Evolutionary conservation across 2,113 vertebrate species (phyloP).

Genomic region (Phaetusa simplex): DNA sequence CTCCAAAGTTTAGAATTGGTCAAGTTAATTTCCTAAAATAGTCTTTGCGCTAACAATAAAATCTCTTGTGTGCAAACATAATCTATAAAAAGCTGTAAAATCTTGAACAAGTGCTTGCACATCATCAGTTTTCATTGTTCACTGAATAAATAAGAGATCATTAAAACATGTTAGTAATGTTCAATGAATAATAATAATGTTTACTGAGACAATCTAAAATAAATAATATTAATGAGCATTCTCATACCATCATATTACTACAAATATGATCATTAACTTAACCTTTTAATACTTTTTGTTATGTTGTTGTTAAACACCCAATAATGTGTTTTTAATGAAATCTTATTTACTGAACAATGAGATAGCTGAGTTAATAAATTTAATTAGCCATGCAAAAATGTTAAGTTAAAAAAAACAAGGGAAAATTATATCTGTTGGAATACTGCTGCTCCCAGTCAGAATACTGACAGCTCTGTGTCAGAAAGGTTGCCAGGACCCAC

Average conservation of each 20-base stretch:
- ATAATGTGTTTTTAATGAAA: slow-evolving; percentile 43
- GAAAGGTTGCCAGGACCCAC: neutral
- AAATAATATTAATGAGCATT: slow-evolving; percentile 19
- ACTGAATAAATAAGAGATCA: slow-evolving; percentile 1
- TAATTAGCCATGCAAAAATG: neutral
- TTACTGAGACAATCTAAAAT: slow-evolving; percentile 11
- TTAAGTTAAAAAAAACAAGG: neutral
- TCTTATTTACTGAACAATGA: slow-evolving; percentile 20
- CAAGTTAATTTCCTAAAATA: neutral
- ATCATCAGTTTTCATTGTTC: slow-evolving; percentile 28
- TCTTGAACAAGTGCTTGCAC: neutral
- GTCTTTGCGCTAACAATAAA: neutral
- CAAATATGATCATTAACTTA: slow-evolving; percentile 15
- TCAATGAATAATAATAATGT: neutral
- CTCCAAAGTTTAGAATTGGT: neutral
- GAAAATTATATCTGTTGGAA: neutral
- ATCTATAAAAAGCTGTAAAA: neutral
- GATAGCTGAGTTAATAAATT: neutral
- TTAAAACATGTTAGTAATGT: neutral
- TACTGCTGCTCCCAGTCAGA: neutral
- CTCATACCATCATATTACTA: neutral
- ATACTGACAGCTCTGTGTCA: neutral
- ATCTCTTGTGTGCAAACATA: neutral
- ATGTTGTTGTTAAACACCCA: slow-evolving; percentile 4
- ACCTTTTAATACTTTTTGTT: neutral